phyloP scores from a whole-genome alignment of 1,140 invertebrate species.

The Drosophila mauritiana region DNA sequence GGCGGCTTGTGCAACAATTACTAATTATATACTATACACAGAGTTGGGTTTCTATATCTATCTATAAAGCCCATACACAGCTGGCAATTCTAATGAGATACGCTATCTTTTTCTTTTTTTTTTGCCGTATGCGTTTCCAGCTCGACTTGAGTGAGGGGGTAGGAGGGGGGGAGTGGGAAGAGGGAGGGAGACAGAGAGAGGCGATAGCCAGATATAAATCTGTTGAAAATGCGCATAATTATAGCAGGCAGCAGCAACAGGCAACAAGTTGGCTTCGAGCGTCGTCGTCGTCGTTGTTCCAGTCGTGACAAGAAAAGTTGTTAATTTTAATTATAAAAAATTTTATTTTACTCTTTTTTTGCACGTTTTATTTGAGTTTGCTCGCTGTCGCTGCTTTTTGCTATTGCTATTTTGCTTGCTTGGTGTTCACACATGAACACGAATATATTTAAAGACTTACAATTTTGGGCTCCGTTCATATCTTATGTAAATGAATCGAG shows the following conservation, averaged over 20 bases:
- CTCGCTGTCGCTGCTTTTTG: constrained; percentile 19
- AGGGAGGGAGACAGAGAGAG: constrained; percentile 1
- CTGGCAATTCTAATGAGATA: constrained; percentile 78
- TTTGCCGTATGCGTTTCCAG: constrained; percentile 50
- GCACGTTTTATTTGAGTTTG: constrained; percentile 35
- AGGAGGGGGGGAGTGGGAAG: not conserved
- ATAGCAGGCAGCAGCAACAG: constrained; percentile 57
- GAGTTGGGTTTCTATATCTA: constrained; percentile 51
- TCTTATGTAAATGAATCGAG: no score
- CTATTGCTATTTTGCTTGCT: constrained; percentile 17
- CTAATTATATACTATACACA: constrained; percentile 75
- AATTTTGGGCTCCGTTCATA: no score
- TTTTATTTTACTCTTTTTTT: constrained; percentile 27
- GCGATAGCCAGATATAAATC: constrained; percentile 70
- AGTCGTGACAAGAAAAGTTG: constrained; percentile 82
- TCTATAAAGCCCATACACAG: constrained; percentile 55
- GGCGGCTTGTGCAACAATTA: constrained; percentile 82
- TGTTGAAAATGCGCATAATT: constrained; percentile 83
- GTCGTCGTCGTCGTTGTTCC: constrained; percentile 22
- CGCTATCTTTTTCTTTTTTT: constrained; percentile 61
- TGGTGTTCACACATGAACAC: no score
- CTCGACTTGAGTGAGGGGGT: constrained; percentile 40
- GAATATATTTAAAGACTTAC: no score
- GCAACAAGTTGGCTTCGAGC: constrained; percentile 44
- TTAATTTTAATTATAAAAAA: constrained; percentile 78